Base-by-base conservation (phyloP, 2,888 invertebrate species). In the Crocallis elinguaria region DNA sequence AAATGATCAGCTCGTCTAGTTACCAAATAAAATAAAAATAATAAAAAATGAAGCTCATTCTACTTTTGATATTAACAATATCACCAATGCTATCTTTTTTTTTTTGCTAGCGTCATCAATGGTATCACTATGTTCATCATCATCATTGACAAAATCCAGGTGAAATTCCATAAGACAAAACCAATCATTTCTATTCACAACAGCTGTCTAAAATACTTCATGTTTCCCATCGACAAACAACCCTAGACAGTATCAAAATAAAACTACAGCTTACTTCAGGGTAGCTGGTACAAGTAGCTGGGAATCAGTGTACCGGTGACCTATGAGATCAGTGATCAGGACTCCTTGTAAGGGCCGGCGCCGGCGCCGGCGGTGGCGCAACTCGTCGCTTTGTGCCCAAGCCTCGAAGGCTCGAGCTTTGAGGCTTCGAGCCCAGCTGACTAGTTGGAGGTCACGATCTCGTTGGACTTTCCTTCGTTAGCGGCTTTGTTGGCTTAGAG, bases 291-390 rank as follows among this genome's bases (percentile, higher is more conserved):
- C n/a, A n/a, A 63, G 63, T 53, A 57, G 43, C 57, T 66, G 65
- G 71, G 74, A 64, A 60, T 68, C 65, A 63, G 70, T 66, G 73
- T 57, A 64, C 76, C 64, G 69, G 79, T 88, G 88, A 88, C 88
- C 87, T 88, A 86, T 83, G 85, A 82, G 85, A 76, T 80, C 84
- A 80, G 81, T 39, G 79, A 80, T 81, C 81, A 66, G 50, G n/a
- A 84, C 84, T 67, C 60, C 63, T 25, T 87, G 75, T 86, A 88
- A 73, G 88, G 88, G 60, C 77, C 75, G 88, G 83, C 88, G 89
- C 77, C 75, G 88, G 83, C 88, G 89, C 87, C 88, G 76, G 67
- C 70, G 33, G 37, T 52, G 48, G 57, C 57, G 54, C 54, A 49
- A 49, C 49, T n/a, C n/a, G 39, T 19, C 33, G 36, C 23, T 38